These are phyloP conservation scores for Dynastes tityus DNA, from an alignment of 2,888 invertebrate species.

Conservation along the genomic window DNA sequence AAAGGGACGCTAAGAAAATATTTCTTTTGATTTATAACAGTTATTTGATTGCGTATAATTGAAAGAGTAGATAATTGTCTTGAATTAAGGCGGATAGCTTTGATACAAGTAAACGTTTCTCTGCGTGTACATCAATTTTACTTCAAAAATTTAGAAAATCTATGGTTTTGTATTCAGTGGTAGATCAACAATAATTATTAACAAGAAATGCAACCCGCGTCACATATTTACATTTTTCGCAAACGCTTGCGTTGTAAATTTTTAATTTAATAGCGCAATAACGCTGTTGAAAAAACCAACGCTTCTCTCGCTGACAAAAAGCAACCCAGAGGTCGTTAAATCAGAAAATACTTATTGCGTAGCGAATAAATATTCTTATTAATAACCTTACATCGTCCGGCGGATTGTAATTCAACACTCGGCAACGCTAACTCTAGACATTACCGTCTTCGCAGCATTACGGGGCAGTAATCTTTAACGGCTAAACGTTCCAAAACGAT, in stretches of 20 bases:
- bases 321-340: slow-evolving; percentile 31
- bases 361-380: slow-evolving; percentile 40
- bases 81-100: too few relatives aligned
- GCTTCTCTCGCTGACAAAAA: not conserved
- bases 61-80: too few relatives aligned
- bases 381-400: slow-evolving; percentile 39
- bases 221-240: not conserved
- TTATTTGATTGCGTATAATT: too few relatives aligned
- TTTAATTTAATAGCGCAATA: slow-evolving; percentile 26
- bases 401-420: slow-evolving; percentile 48
- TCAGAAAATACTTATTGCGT: slow-evolving; percentile 31
- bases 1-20: too few relatives aligned
- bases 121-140: too few relatives aligned
- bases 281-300: slow-evolving; percentile 2
- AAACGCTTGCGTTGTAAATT: slow-evolving; percentile 1
- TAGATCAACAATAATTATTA: too few relatives aligned
- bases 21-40: too few relatives aligned
- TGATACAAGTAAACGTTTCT: too few relatives aligned
- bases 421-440: not conserved
- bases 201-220: too few relatives aligned
- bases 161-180: too few relatives aligned
- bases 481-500: not conserved
- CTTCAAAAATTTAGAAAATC: too few relatives aligned
- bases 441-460: not conserved
- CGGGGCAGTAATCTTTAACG: slow-evolving; percentile 1